A percentile compares a stretch with the other conserved stretches of the same genome.
These are phyloP conservation scores for Lethenteron camtschaticum DNA, from an alignment of 2,113 vertebrate genomes.

Conservation along the genomic window DNA sequence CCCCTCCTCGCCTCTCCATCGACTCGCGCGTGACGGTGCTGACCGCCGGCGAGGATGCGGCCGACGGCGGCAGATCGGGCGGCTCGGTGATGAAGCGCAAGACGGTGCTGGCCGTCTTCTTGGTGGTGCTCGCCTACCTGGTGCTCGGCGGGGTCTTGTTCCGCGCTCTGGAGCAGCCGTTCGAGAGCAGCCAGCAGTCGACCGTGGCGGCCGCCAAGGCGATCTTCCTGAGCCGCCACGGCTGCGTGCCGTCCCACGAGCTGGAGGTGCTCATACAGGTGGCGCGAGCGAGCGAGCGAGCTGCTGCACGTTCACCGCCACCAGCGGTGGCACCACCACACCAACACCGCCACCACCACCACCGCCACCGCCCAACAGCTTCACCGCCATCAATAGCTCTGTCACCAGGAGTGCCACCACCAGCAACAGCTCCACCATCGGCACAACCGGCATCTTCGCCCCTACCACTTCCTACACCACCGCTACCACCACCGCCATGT, in stretches of 20 bases:
- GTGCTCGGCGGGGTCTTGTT: slow-evolving; percentile 64
- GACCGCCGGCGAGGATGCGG: slow-evolving; percentile 14
- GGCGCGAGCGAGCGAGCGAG: slow-evolving; percentile 7
- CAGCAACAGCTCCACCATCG: no score
- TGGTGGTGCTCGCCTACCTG: slow-evolving; percentile 71
- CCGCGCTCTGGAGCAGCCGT: slow-evolving; percentile 60
- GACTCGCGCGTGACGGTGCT: slow-evolving; percentile 50
- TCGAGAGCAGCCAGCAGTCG: slow-evolving; percentile 61
- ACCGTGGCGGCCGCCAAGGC: slow-evolving; percentile 60
- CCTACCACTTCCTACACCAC: no score
- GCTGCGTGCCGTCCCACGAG: slow-evolving; percentile 48
- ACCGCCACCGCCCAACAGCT: no score
- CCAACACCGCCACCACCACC: no score
- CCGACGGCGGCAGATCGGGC: slow-evolving; percentile 37
- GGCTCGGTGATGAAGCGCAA: slow-evolving; percentile 96
- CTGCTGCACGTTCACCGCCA: no score
- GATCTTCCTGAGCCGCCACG: slow-evolving; percentile 46
- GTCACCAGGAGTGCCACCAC: no score
- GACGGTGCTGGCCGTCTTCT: slow-evolving; percentile 69
- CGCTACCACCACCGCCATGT: no score
- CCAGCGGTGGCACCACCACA: no score
- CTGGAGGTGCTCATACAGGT: slow-evolving; percentile 75
- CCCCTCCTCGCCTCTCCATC: slow-evolving; percentile 37
- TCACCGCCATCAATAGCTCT: no score
- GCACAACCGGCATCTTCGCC: no score